phyloP scores from a whole-genome alignment of 2,113 vertebrate genomes.

The Mustela lutreola region DNA sequence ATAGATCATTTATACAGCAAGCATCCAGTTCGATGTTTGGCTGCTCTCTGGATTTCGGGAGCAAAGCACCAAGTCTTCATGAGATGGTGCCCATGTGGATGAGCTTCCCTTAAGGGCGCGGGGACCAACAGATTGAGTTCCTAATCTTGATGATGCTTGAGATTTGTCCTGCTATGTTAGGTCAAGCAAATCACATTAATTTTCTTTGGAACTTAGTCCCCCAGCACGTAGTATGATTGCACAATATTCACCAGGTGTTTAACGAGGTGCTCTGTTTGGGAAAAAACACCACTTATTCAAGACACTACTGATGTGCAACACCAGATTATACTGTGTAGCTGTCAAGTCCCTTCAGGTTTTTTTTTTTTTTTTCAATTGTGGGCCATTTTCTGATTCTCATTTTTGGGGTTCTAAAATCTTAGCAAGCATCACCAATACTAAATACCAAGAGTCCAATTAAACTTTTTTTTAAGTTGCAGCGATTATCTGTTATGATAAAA shows the following conservation, averaged over 20 bases:
- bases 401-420: conserved; percentile 3
- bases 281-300: conserved; percentile 66
- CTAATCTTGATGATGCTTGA: not conserved
- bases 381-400: conserved; percentile 43
- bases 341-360: conserved; percentile 44
- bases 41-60: conserved; percentile 61
- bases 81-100: not conserved
- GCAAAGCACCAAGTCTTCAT: conserved; percentile 45
- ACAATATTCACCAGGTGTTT: conserved; percentile 61
- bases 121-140: not conserved
- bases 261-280: conserved; percentile 75
- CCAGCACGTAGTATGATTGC: not conserved
- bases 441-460: not conserved
- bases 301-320: conserved; percentile 77
- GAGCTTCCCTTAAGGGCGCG: not conserved
- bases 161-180: not conserved
- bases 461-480: not conserved
- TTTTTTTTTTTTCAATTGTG: not conserved
- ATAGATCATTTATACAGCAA: conserved; percentile 60
- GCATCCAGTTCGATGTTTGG: not conserved
- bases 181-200: not conserved
- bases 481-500: not conserved
- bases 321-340: conserved; percentile 75
- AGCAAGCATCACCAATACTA: not conserved
- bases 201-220: conserved; percentile 25